A percentile compares a stretch with the other conserved stretches of the same genome.
phyloP scores from a whole-genome alignment of 2,888 invertebrate species.

The Synergus japonicus region DNA sequence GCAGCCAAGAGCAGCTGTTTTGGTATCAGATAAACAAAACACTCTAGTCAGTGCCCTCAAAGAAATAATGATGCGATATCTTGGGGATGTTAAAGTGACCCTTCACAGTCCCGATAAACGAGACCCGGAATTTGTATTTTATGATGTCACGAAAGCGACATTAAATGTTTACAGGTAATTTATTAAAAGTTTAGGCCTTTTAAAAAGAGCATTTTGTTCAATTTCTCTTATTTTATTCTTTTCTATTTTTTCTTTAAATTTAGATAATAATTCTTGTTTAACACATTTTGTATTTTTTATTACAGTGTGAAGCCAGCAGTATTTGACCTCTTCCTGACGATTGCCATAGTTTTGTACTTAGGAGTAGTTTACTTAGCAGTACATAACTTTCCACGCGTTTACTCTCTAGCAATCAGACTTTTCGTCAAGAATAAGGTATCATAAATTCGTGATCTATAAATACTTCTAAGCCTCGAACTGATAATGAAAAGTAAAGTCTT shows the following conservation, averaged over 20 bases:
- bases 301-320: constrained; percentile 97
- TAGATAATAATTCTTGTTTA: background rate
- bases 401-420: constrained; percentile 79
- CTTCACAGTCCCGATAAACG: constrained; percentile 87
- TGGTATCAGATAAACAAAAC: constrained; percentile 83
- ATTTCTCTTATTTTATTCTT: background rate
- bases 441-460: constrained; percentile 56
- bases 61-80: constrained; percentile 86
- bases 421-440: constrained; percentile 68
- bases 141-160: constrained; percentile 87
- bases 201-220: too few species aligned
- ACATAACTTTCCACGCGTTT: constrained; percentile 84
- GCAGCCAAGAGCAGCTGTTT: constrained; percentile 87
- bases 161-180: constrained; percentile 92
- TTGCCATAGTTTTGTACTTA: constrained; percentile 91
- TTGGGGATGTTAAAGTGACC: constrained; percentile 86
- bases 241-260: background rate
- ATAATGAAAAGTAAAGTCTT: constrained; percentile 16
- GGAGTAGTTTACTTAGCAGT: constrained; percentile 90
- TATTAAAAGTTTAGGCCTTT: background rate
- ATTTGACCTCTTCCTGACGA: constrained; percentile 96
- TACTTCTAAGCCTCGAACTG: constrained; percentile 24
- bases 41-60: constrained; percentile 85
- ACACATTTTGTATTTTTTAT: constrained; percentile 65
- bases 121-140: constrained; percentile 96